phyloP scores from a whole-genome alignment of 2,797 vertebrate species.

The Artibeus lituratus region DNA sequence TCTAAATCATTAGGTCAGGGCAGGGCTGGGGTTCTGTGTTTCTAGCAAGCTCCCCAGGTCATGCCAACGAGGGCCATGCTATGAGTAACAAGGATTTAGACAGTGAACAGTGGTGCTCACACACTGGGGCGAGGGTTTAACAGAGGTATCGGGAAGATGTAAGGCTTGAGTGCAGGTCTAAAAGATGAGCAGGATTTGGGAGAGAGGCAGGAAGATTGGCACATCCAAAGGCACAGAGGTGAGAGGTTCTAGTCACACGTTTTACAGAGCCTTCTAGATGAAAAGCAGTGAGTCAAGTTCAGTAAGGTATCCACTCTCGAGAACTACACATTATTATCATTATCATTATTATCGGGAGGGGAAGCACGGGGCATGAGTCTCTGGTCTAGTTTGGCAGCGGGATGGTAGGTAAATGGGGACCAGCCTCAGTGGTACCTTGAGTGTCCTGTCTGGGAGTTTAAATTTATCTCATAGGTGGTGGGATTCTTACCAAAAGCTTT shows the following conservation, averaged over 20 bases:
- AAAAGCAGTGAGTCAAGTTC: not conserved
- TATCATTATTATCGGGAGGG: accelerated
- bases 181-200: not conserved
- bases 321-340: no score
- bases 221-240: not conserved
- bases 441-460: not conserved
- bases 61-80: not conserved
- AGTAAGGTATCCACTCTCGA: not conserved
- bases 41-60: not conserved
- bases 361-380: not conserved
- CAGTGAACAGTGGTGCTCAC: not conserved
- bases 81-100: not conserved
- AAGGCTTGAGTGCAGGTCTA: not conserved
- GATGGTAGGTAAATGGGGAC: not conserved
- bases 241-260: not conserved
- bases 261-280: not conserved
- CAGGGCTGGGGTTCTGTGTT: not conserved
- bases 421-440: not conserved
- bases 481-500: not conserved
- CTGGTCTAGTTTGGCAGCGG: not conserved
- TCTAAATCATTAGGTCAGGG: not conserved
- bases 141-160: not conserved
- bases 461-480: not conserved
- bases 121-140: not conserved
- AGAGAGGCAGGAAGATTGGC: not conserved